A percentile compares a stretch with the other conserved stretches of the same genome.
phyloP scores from a whole-genome alignment of 2,888 invertebrate genomes.

The Ophion ellenae region DNA sequence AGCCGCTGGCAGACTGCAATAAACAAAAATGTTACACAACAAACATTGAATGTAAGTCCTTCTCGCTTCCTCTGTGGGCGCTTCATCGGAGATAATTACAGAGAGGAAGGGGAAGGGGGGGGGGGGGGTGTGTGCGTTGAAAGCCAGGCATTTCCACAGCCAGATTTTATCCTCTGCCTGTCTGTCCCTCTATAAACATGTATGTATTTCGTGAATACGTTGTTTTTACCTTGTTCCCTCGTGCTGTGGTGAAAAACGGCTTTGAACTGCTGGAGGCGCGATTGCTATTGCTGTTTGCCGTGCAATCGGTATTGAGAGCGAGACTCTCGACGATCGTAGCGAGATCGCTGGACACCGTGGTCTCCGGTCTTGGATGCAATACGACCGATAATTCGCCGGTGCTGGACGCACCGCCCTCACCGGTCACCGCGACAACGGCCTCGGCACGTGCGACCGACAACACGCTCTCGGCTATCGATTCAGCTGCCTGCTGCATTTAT shows the following conservation, averaged over 20 bases:
- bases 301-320: constrained; percentile 86
- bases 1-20: constrained; percentile 74
- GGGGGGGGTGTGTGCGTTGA: neutral
- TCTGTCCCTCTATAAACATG: neutral
- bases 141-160: constrained; percentile 21
- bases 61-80: neutral
- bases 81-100: constrained; percentile 6
- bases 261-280: constrained; percentile 83
- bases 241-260: constrained; percentile 77
- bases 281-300: constrained; percentile 87
- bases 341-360: constrained; percentile 88
- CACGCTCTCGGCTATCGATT: constrained; percentile 94
- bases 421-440: constrained; percentile 86
- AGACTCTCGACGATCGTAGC: constrained; percentile 94
- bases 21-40: constrained; percentile 54
- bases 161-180: constrained; percentile 4
- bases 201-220: neutral
- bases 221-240: constrained; percentile 81
- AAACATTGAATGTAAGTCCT: constrained; percentile 44
- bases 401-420: constrained; percentile 85
- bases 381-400: constrained; percentile 86
- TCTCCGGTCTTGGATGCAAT: constrained; percentile 87
- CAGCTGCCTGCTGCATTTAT: constrained; percentile 89
- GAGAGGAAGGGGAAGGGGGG: neutral
- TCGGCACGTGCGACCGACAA: constrained; percentile 90